Base-by-base conservation (phyloP, 2,888 invertebrate species). In the Tenodera sinensis region DNA sequence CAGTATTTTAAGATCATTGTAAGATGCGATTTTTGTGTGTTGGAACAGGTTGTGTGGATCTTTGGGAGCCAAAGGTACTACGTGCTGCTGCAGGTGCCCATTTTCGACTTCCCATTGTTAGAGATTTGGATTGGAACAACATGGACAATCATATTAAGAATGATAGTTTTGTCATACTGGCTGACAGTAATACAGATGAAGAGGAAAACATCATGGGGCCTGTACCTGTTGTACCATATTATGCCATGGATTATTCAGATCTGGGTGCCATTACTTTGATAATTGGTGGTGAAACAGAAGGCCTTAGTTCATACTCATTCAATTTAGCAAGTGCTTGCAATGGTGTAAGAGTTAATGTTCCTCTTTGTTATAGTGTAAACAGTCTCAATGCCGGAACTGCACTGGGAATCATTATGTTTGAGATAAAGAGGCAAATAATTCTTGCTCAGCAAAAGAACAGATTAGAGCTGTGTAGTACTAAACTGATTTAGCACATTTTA, bases 31-130 rank as follows among this genome's bases (percentile, higher is more conserved):
- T 71, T 2, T 71, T 71, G 42, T 71, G 20, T 71, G 54, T 71
- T 25, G 15, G 4, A 71, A 71, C 92, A 97, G 97, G 98, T 88
- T 98, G 98, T 93, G 97, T 97, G 1, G 97, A 98, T 93, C 94
- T 97, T 0, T 99, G 98, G 98, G 97, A 98, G 90, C 94, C 96
- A 0, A 99, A 98, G 94, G 98, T 98, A 0, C 93, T 98, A 54
- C 94, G 98, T 91, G 96, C 97, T 91, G 98, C 96, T 8, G 95
- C 96, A 90, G 98, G 98, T 1, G 97, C 97, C 6, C 98, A 98
- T 92, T 98, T 98, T 92, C 95, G 96, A 88, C 92, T 98, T 14
- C 95, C 96, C 25, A 95, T 98, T 89, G 92, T 94, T n/a, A 94
- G 94, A 89, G 95, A 96, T 90, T 92, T 96, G 47, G 87, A 83